Base-by-base conservation (phyloP, 1,140 invertebrate species). In the Bombus haemorrhoidalis region DNA sequence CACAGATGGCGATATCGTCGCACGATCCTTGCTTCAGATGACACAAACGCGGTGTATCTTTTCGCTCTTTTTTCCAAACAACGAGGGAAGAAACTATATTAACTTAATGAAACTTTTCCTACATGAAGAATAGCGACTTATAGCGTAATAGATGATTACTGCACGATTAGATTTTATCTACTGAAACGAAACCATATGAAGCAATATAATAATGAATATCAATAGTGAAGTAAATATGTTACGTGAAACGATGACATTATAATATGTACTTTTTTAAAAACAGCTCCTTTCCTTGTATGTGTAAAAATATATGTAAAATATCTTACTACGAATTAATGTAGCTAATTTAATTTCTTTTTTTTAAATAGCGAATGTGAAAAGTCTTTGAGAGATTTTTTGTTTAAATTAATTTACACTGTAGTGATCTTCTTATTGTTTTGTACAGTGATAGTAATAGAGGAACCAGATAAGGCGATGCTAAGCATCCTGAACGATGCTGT, bases 381-480 rank as follows among this genome's bases (percentile, higher is more conserved):
- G 13, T 82, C 75, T 68, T 53, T 37, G n/a, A 66, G 13, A 66
- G 62, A 32, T 64, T 10, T 8, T 9, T 34, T 3, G 1, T 18
- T 18, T 18, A 32, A 9, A 37, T 22, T 37, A 4, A 34, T 68
- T 25, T 37, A 22, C 34, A 25, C 4, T 8, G 15, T 25, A 37
- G 18, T 68, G 32, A 18, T 68, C 2, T 68, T 53, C 64, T 79
- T 32, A 28, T 86, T 72, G 39, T 79, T 71, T 82, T 3, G 5
- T 83, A 3, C 78, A 95, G 95, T 95, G 41, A 89, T 95, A 71
- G 92, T 94, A 12, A 68, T 94, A 5, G 94, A 95, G 53, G 87
- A 93, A 41, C 83, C 88, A 3, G 94, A 95, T 47, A 78, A 72
- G 8, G 72, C 85, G 25, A 88, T 93, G 25, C 85, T 93, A n/a